Evolutionary conservation across 53 echinoderm and acorn worm species (phyloP).

Genomic region (Patiria pectinifera): DNA sequence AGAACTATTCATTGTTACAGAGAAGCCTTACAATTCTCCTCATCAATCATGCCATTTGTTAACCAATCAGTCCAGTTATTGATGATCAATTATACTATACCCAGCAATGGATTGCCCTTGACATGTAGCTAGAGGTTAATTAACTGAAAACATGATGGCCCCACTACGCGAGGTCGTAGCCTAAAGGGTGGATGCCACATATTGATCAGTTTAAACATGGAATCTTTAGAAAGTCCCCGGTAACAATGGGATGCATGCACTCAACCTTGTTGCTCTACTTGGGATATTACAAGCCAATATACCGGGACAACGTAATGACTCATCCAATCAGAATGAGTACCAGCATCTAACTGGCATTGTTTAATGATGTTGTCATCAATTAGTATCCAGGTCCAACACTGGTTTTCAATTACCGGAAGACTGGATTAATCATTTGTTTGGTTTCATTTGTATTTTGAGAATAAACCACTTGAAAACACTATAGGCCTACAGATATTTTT

Average conservation of each 20-base stretch:
- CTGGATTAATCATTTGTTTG: neutral
- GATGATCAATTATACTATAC: slow-evolving; percentile 25
- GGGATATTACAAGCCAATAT: neutral
- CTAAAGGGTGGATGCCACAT: neutral
- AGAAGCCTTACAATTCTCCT: neutral
- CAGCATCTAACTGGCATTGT: slow-evolving; percentile 31
- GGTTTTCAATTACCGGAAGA: slow-evolving; percentile 17
- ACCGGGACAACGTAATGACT: neutral
- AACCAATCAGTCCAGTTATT: neutral
- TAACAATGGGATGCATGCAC: neutral
- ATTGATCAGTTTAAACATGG: neutral
- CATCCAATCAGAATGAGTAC: slow-evolving; percentile 24
- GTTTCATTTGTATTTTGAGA: neutral
- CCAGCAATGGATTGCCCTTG: slow-evolving; percentile 1
- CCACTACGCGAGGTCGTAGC: neutral
- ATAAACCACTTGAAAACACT: neutral
- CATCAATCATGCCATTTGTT: neutral
- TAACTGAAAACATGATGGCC: neutral
- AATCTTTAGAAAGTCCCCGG: neutral
- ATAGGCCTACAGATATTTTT: neutral
- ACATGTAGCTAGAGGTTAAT: slow-evolving; percentile 6
- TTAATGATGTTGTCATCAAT: slow-evolving; percentile 32
- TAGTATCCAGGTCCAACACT: neutral
- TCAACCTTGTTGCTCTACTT: neutral
- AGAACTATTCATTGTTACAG: neutral